phyloP scores from a whole-genome alignment of 2,888 invertebrate species.

The Ectemnius continuus region DNA sequence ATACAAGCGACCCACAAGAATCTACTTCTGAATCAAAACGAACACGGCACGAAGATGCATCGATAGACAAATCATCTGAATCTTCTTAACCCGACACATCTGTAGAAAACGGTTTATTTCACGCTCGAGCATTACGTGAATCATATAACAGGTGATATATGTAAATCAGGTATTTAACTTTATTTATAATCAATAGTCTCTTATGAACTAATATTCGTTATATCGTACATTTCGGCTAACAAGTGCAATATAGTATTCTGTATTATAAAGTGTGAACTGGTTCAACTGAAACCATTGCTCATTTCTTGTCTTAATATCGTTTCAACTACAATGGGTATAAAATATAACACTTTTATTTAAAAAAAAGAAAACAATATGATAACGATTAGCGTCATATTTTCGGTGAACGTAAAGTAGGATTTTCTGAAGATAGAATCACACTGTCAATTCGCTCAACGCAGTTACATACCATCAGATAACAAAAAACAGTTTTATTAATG shows the following conservation, averaged over 20 bases:
- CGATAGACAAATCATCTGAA: conserved; percentile 13
- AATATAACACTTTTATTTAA: conserved; percentile 20
- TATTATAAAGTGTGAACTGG: conserved; percentile 45
- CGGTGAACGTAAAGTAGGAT: conserved; percentile 6
- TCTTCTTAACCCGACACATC: conserved; percentile 37
- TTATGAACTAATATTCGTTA: conserved; percentile 68
- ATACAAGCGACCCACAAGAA: not conserved
- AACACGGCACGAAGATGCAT: conserved; percentile 7
- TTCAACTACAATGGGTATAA: conserved; percentile 23
- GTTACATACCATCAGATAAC: conserved; percentile 32
- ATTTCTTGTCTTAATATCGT: conserved; percentile 23
- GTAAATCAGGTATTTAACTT: conserved; percentile 73
- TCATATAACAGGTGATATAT: conserved; percentile 72
- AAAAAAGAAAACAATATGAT: not conserved
- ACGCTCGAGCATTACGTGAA: conserved; percentile 49
- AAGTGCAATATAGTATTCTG: conserved; percentile 69
- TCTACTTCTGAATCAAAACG: not conserved
- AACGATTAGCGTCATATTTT: conserved; percentile 13
- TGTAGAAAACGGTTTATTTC: conserved; percentile 75
- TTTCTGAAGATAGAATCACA: conserved; percentile 20
- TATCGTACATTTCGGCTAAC: conserved; percentile 73
- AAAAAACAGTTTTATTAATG: conserved; percentile 51
- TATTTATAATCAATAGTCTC: conserved; percentile 67
- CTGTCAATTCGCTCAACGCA: conserved; percentile 6
- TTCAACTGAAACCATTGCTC: conserved; percentile 42